These are phyloP conservation scores for Leptothorax acervorum DNA, from an alignment of 2,888 invertebrate genomes.

Conservation along the genomic window DNA sequence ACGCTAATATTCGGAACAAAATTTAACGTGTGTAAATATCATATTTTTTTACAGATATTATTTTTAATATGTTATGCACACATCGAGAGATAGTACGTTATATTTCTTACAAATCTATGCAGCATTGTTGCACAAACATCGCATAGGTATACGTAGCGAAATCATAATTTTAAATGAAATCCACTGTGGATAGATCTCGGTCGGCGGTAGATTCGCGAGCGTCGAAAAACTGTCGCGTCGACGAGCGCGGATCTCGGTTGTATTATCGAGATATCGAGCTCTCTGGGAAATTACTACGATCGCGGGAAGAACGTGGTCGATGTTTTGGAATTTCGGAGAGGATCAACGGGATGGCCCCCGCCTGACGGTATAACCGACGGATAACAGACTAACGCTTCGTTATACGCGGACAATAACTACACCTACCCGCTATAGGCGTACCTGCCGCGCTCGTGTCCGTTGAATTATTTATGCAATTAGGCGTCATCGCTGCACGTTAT, in stretches of 20 bases:
- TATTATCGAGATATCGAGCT: constrained; percentile 43
- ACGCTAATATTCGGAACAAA: neutral
- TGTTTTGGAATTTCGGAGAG: constrained; percentile 65
- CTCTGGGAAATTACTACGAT: constrained; percentile 36
- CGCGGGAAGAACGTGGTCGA: constrained; percentile 20
- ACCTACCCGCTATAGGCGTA: constrained; percentile 52
- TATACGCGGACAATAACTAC: constrained; percentile 78
- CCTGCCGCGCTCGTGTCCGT: constrained; percentile 73
- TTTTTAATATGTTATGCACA: neutral
- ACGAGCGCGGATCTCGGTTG: constrained; percentile 5
- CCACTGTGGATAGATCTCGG: neutral
- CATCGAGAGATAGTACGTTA: neutral
- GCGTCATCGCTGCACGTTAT: constrained; percentile 74
- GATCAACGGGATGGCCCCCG: constrained; percentile 65
- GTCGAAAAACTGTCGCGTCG: constrained; percentile 24
- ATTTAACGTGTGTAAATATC: neutral
- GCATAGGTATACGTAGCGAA: neutral
- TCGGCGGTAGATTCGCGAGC: neutral
- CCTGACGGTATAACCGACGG: constrained; percentile 76
- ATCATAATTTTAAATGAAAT: constrained; percentile 40
- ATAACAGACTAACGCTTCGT: constrained; percentile 80
- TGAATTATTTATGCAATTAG: constrained; percentile 84
- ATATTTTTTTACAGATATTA: neutral
- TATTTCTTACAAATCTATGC: constrained; percentile 7
- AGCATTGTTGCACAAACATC: neutral